Conservation (phyloP, 2,797 vertebrate genomes). For the Pantherophis vulpinus region DNA sequence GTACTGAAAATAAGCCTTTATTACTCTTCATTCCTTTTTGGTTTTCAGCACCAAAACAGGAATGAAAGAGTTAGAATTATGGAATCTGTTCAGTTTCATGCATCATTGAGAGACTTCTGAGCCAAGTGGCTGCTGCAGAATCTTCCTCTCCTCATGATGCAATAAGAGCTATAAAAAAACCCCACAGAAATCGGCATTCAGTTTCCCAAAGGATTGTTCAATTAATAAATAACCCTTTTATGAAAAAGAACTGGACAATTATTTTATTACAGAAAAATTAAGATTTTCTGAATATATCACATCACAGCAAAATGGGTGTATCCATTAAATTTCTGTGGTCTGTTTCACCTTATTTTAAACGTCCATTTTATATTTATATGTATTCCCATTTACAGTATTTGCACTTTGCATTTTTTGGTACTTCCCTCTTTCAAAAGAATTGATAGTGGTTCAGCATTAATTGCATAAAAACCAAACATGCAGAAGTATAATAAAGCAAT, state of each 20-base stretch:
- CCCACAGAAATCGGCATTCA: neutral
- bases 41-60: constrained; percentile 36
- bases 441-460: neutral
- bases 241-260: constrained; percentile 2
- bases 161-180: neutral
- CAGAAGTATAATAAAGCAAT: neutral
- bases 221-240: constrained; percentile 31
- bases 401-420: neutral
- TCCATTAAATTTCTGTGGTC: neutral
- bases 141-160: neutral
- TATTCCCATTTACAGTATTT: neutral
- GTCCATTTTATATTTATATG: neutral
- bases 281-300: constrained; percentile 3
- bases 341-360: neutral
- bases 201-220: constrained; percentile 14
- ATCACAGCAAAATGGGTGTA: constrained; percentile 1
- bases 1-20: constrained; percentile 66
- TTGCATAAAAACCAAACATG: neutral
- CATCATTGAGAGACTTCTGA: neutral
- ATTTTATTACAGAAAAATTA: constrained; percentile 39
- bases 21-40: constrained; percentile 60
- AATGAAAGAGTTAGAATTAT: constrained; percentile 23
- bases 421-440: neutral
- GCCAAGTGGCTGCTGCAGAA: neutral
- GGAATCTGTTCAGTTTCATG: constrained; percentile 30